These are phyloP conservation scores for Erebia epiphron DNA, from an alignment of 2,888 invertebrate genomes.

Conservation along the genomic window DNA sequence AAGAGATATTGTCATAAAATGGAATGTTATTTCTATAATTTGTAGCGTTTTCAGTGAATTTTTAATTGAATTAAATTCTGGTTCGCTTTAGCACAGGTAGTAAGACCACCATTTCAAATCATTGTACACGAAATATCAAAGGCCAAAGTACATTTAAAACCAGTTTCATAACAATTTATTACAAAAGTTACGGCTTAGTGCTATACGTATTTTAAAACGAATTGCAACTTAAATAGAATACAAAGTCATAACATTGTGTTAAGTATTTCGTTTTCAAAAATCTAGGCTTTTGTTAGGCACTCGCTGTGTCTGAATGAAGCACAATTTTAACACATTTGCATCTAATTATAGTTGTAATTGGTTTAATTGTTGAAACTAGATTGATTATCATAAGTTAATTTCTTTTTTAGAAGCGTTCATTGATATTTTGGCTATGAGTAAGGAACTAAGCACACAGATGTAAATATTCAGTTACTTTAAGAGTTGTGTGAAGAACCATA, in stretches of 20 bases:
- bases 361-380: background rate
- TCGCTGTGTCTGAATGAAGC: background rate
- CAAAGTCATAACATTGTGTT: too few relatives aligned
- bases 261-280: background rate
- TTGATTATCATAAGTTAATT: background rate
- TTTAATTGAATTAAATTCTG: background rate
- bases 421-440: too few relatives aligned
- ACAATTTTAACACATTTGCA: background rate
- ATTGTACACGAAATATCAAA: background rate
- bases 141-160: constrained; percentile 7
- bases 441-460: too few relatives aligned
- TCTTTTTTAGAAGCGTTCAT: too few relatives aligned
- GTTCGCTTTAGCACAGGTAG: background rate
- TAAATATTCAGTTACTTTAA: too few relatives aligned
- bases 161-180: background rate
- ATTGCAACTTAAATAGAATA: too few relatives aligned
- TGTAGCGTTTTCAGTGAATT: too few relatives aligned
- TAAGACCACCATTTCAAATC: background rate
- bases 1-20: too few relatives aligned
- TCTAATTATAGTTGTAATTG: background rate
- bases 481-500: too few relatives aligned
- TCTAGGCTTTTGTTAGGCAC: background rate
- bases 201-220: too few relatives aligned
- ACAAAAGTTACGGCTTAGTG: too few relatives aligned
- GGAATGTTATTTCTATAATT: too few relatives aligned